A percentile compares a stretch with the other conserved stretches of the same genome.
These are phyloP conservation scores for Thunnus thynnus DNA, from an alignment of 2,113 vertebrate species.

Conservation along the genomic window DNA sequence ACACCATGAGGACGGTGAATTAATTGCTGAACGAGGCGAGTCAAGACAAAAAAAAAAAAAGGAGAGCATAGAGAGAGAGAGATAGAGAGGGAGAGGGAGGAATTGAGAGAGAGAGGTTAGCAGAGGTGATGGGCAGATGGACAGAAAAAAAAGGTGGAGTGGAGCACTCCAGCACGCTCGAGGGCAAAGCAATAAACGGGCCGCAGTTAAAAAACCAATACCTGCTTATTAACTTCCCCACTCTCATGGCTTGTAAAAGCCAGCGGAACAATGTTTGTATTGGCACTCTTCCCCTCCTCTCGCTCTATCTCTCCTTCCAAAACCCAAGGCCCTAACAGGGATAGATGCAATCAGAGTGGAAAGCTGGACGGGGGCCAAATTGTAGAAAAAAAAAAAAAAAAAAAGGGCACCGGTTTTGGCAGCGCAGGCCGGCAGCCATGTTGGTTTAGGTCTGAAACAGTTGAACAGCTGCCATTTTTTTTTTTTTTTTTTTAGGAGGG, in stretches of 20 bases:
- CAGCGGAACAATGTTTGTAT: conserved; percentile 78
- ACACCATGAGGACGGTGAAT: conserved; percentile 44
- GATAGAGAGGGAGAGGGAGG: conserved; percentile 24
- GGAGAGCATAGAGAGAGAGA: neutral
- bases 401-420: conserved; percentile 41
- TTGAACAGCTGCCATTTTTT: conserved; percentile 44
- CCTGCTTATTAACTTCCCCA: conserved; percentile 82
- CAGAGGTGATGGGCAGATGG: conserved; percentile 68
- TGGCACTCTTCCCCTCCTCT: conserved; percentile 63
- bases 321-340: conserved; percentile 55
- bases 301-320: conserved; percentile 51
- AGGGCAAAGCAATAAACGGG: conserved; percentile 80
- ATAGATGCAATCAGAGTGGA: conserved; percentile 62
- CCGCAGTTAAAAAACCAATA: conserved; percentile 82
- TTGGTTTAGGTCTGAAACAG: conserved; percentile 54
- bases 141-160: conserved; percentile 63
- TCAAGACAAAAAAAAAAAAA: conserved; percentile 54
- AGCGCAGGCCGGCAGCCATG: conserved; percentile 58
- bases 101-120: conserved; percentile 51
- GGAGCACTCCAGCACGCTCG: conserved; percentile 65
- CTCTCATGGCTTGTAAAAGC: conserved; percentile 78
- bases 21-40: conserved; percentile 59
- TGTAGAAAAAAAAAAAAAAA: conserved; percentile 40
- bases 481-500: conserved; percentile 29
- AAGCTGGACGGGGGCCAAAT: conserved; percentile 66